A percentile compares a stretch with the other conserved stretches of the same genome.
Evolutionary conservation across 2,888 invertebrate genomes (phyloP).

Genomic region (Flexamia atlantica): DNA sequence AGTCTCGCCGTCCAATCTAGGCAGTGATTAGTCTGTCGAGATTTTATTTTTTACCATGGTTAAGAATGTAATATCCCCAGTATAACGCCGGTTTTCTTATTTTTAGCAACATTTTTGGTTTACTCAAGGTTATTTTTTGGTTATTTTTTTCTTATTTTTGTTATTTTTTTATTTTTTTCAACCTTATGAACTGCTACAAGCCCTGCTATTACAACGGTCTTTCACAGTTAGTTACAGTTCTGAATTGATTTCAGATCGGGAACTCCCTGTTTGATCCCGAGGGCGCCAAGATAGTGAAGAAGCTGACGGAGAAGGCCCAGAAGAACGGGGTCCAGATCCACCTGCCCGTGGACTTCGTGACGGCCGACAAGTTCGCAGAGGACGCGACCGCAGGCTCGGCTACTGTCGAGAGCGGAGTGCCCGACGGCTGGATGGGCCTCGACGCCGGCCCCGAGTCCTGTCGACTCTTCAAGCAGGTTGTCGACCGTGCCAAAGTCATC

Average conservation of each 20-base stretch:
- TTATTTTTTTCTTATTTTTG: too few species aligned
- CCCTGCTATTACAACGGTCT: too few species aligned
- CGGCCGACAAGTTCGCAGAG: constrained; percentile 97
- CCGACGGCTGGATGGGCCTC: constrained; percentile 96
- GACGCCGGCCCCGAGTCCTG: constrained; percentile 95
- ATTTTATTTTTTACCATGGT: too few species aligned
- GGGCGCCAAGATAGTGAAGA: constrained; percentile 95
- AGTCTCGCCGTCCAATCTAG: too few species aligned
- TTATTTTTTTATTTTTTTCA: too few species aligned
- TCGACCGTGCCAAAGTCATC: constrained; percentile 94
- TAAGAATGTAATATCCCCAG: too few species aligned
- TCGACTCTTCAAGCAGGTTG: constrained; percentile 87
- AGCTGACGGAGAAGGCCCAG: constrained; percentile 94
- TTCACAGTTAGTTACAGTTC: too few species aligned
- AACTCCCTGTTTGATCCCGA: constrained; percentile 96
- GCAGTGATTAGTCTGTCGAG: too few species aligned
- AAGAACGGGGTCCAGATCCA: constrained; percentile 95
- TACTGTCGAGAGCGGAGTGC: constrained; percentile 89
- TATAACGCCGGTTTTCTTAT: too few species aligned
- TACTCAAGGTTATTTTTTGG: too few species aligned
- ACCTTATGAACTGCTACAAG: too few species aligned
- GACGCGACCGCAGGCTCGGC: constrained; percentile 89
- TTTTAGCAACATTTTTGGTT: too few species aligned
- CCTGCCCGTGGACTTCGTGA: constrained; percentile 96
- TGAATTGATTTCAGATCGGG: constrained; percentile 79